Evolutionary conservation across 64 coral and sea anemone genomes (phyloP).

Genomic region (Dendronephthya gigantea): DNA sequence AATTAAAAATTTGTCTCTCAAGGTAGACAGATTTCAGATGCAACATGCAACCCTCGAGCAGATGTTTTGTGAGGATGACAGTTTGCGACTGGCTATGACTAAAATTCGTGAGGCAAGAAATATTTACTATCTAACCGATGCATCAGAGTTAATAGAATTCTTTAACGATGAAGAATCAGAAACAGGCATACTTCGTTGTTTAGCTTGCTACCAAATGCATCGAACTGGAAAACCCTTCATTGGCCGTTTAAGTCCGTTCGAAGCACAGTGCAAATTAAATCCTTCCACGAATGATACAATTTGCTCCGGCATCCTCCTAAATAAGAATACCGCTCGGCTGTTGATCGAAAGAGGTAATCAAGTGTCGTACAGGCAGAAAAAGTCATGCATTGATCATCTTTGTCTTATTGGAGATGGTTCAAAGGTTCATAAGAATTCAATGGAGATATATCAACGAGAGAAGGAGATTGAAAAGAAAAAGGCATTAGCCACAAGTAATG

Average conservation of each 20-base stretch:
- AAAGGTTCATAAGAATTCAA: not conserved
- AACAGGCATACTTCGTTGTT: not conserved
- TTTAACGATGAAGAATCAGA: slow-evolving; percentile 6
- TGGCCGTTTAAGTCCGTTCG: not conserved
- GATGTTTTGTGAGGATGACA: not conserved
- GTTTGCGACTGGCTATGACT: not conserved
- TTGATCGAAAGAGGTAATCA: not conserved
- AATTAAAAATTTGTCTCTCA: not conserved
- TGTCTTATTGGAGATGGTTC: slow-evolving; percentile 10
- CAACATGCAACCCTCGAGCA: not conserved
- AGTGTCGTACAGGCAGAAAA: not conserved
- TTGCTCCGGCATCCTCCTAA: not conserved
- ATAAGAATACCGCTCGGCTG: not conserved
- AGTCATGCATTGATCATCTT: not conserved
- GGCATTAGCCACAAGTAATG: not conserved
- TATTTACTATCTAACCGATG: not conserved
- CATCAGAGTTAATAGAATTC: not conserved
- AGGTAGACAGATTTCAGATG: not conserved
- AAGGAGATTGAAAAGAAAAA: not conserved
- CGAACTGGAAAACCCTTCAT: not conserved
- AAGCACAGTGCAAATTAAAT: not conserved
- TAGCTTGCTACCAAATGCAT: not conserved
- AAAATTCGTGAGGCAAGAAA: not conserved
- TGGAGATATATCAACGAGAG: not conserved
- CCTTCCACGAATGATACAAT: not conserved